Base-by-base conservation (phyloP, 2,888 invertebrate species). In the Aleiodes leptofemur region DNA sequence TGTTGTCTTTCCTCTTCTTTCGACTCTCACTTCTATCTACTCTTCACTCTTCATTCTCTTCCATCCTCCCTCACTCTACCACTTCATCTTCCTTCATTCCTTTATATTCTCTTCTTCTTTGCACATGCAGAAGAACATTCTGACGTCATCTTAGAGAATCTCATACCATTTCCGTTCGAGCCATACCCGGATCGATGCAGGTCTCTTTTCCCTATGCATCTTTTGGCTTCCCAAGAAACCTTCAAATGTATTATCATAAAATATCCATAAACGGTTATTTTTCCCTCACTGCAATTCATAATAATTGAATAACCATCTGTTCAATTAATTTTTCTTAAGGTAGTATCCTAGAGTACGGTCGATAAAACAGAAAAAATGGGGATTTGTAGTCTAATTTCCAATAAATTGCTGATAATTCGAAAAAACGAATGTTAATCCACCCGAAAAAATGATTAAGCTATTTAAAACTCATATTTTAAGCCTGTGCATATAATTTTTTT, bases 81-180 rank as follows among this genome's bases (percentile, higher is more conserved):
- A 14, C 23, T 51, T 70, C 23, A 23, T 23, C 23, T 23, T 23
- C 23, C 23, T 23, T 23, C 23, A 23, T 59, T 74, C n/a, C 34
- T 43, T 38, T 72, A 34, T 64, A 16, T 57, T 69, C 68, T 66
- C 73, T 76, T 76, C 71, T 55, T 78, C 74, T 23, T 23, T 23
- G 43, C n/a, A 29, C 61, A 16, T 16, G 43, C n/a, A 56, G 13
- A 16, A 11, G 29, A 43, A 31, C 69, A 69, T 14, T 50, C 43
- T 74, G 69, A 74, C 69, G 69, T 74, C 74, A 74, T 29, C 23
- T 31, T 3, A n/a, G 55, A 56, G 57, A 50, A 66, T 66, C 55
- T 66, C 57, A 50, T 74, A 69, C 29, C 53, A 61, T 74, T 73
- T 73, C 68, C 68, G 68, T 73, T 59, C 7, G 57, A 53, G 43